Percentiles rank a stretch among this genome's conserved stretches.
Evolutionary conservation across 2,888 invertebrate species (phyloP).

Genomic region (Stomorhina lunata): DNA sequence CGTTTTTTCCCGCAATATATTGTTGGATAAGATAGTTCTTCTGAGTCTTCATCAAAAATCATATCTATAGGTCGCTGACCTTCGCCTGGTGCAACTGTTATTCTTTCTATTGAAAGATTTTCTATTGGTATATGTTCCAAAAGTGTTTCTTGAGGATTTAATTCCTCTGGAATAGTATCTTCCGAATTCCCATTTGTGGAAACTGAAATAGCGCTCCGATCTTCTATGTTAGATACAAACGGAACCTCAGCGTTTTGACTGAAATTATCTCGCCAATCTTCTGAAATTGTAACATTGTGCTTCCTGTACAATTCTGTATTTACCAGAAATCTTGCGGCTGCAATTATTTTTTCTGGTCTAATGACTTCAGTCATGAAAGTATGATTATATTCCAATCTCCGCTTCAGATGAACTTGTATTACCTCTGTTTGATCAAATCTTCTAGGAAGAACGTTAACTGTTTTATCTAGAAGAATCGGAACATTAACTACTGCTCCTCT

Average conservation of each 20-base stretch:
- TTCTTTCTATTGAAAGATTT: conserved; percentile 27
- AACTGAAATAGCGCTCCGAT: neutral
- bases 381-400: conserved; percentile 40
- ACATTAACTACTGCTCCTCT: conserved; percentile 24
- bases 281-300: conserved; percentile 31
- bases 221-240: conserved; percentile 37
- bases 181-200: neutral
- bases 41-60: conserved; percentile 51
- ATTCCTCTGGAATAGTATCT: neutral
- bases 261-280: conserved; percentile 32
- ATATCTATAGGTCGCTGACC: conserved; percentile 40
- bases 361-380: conserved; percentile 46
- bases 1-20: conserved; percentile 44
- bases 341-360: conserved; percentile 36
- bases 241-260: conserved; percentile 4
- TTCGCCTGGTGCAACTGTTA: conserved; percentile 57
- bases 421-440: conserved; percentile 39
- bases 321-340: conserved; percentile 32
- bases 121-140: conserved; percentile 53
- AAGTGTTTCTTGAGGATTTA: conserved; percentile 49
- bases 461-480: neutral
- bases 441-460: conserved; percentile 46
- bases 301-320: conserved; percentile 36
- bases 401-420: conserved; percentile 44
- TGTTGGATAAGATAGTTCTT: conserved; percentile 51